Conservation (phyloP, 2,113 vertebrate species). For the Donacobius atricapilla region DNA sequence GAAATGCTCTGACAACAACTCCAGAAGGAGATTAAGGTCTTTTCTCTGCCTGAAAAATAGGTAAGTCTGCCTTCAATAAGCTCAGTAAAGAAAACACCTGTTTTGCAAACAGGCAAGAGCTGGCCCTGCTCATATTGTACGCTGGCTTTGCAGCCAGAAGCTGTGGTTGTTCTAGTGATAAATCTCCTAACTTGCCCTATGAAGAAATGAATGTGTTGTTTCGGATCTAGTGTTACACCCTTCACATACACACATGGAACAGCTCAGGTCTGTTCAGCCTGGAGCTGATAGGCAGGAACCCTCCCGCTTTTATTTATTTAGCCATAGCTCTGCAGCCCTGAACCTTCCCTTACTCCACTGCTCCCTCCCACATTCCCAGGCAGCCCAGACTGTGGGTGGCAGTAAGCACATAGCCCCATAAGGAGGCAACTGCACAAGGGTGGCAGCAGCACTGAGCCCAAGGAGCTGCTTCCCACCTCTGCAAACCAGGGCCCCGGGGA, state of each 20-base stretch:
- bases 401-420: background rate
- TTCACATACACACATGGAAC: background rate
- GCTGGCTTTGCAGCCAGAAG: background rate
- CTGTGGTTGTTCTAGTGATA: background rate
- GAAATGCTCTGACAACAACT: conserved; percentile 13
- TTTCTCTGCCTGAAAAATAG: background rate
- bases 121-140: background rate
- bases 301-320: background rate
- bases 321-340: background rate
- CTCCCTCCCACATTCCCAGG: background rate
- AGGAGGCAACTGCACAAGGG: background rate
- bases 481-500: background rate
- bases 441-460: background rate
- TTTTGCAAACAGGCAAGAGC: background rate
- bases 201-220: background rate
- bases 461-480: background rate
- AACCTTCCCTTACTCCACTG: background rate
- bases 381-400: rapidly evolving
- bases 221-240: background rate
- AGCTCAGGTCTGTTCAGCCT: background rate
- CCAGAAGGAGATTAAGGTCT: background rate
- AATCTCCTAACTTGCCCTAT: background rate
- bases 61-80: background rate
- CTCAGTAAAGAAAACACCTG: background rate
- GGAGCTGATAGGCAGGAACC: background rate